phyloP scores from a whole-genome alignment of 2,888 invertebrate genomes.

The Brenthis daphne region DNA sequence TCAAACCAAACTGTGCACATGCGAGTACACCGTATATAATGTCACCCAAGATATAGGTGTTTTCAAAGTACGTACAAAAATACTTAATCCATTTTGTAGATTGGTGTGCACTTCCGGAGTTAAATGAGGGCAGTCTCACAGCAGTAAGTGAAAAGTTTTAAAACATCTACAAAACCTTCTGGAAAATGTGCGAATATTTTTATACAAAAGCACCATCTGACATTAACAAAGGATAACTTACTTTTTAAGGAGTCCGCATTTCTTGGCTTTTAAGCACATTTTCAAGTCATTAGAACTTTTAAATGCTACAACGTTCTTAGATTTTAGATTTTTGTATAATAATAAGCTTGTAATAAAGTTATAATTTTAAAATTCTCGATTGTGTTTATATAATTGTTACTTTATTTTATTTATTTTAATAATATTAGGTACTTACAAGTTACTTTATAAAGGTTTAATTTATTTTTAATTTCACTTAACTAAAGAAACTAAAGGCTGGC shows the following conservation, averaged over 20 bases:
- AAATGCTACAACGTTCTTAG: constrained; percentile 26
- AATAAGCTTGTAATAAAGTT: no score
- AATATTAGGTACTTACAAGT: no score
- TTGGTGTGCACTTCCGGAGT: constrained; percentile 17
- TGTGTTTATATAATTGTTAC: no score
- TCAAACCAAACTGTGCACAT: no score
- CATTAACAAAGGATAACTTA: constrained; percentile 45
- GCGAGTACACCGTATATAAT: no score
- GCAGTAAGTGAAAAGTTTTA: constrained; percentile 41
- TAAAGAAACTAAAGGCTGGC: no score
- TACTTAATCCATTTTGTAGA: constrained; percentile 17
- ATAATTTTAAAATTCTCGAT: no score
- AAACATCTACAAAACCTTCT: constrained; percentile 44
- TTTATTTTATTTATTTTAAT: no score
- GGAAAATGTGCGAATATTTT: constrained; percentile 49
- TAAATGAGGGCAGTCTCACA: constrained; percentile 23
- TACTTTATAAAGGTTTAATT: no score
- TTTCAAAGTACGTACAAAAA: neutral
- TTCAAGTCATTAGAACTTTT: constrained; percentile 38
- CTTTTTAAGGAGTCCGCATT: constrained; percentile 46
- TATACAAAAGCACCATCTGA: constrained; percentile 41
- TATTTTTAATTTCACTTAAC: no score
- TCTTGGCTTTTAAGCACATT: constrained; percentile 45
- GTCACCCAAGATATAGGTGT: no score
- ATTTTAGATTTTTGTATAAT: neutral